phyloP scores from a whole-genome alignment of 1,140 invertebrate genomes.

The Dreissena polymorpha region DNA sequence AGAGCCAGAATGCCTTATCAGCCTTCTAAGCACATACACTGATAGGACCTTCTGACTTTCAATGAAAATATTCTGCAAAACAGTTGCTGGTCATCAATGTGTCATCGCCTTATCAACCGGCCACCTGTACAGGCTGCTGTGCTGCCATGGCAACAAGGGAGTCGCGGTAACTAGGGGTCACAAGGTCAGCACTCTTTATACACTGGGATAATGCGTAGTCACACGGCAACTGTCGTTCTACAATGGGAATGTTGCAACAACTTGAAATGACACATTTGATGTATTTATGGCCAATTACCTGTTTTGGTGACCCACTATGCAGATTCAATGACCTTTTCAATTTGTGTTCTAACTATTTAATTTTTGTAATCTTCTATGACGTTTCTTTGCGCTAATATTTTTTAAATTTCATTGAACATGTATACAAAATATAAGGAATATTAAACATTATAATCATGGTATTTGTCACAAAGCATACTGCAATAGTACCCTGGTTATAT shows the following conservation, averaged over 20 bases:
- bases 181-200: conserved; percentile 69
- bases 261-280: background rate
- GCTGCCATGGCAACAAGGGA: conserved; percentile 58
- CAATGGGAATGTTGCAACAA: conserved; percentile 5
- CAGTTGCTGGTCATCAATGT: too few species aligned
- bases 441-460: background rate
- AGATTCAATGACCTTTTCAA: background rate
- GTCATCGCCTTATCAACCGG: background rate
- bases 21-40: too few species aligned
- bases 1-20: too few species aligned
- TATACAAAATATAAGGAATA: background rate
- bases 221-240: conserved; percentile 58
- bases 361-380: background rate
- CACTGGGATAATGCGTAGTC: conserved; percentile 71
- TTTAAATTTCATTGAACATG: background rate
- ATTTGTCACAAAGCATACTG: background rate
- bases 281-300: background rate
- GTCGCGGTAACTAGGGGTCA: conserved; percentile 70
- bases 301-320: background rate
- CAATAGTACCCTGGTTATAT: too few species aligned
- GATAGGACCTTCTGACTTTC: too few species aligned
- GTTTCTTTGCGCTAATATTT: background rate
- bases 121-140: conserved; percentile 26
- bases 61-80: too few species aligned
- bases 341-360: background rate